Evolutionary conservation across 92 coral and sea anemone genomes (phyloP), one percentile per base, ranked within the genome.

Genomic region (Palythoa heliodiscus): DNA sequence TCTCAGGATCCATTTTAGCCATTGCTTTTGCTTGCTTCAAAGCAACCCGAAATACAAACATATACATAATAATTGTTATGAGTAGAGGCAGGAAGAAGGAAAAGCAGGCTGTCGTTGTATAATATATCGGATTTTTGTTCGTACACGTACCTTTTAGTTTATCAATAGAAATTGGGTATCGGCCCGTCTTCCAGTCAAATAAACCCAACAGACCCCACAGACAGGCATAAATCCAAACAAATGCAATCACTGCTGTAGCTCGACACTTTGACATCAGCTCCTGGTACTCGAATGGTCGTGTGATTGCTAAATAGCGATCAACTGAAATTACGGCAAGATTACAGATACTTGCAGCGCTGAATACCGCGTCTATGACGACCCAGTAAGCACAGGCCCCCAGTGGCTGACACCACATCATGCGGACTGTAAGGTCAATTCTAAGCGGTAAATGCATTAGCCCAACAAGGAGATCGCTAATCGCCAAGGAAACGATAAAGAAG

Each of bases 221-320:
- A 53, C 86, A 63, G 7, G 99, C 92, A 69, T 94, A 97, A 5
- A 83, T 78, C 99, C 99, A 97, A 5, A 97, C 96, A 48, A 86
- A 85, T 64, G 93, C 90, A 53, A 97, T 89, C 70, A 95, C 87
- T 60, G 92, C 72, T 29, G 93, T 73, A 14, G 98, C 92, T 13
- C 89, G 91, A n/a, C 83, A 89, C 57, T 91, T 93, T 12, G 98
- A 89, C 90, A 97, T 92, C 55, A 92, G 67, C 66, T 89, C 87
- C 35, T 73, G 91, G 91, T 97, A 97, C n/a, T 89, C 88, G 74
- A 88, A 94, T 24, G 99, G 99, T 67, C 86, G 88, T 55, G 98
- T 92, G 82, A 97, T 94, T 37, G 98, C 98, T 53, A 97, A 87
- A 68, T 91, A 90, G 47, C 99, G 99, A 83, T 97, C 99, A 37